phyloP scores from a whole-genome alignment of 2,797 vertebrate genomes.

The Tarsius wallacei region DNA sequence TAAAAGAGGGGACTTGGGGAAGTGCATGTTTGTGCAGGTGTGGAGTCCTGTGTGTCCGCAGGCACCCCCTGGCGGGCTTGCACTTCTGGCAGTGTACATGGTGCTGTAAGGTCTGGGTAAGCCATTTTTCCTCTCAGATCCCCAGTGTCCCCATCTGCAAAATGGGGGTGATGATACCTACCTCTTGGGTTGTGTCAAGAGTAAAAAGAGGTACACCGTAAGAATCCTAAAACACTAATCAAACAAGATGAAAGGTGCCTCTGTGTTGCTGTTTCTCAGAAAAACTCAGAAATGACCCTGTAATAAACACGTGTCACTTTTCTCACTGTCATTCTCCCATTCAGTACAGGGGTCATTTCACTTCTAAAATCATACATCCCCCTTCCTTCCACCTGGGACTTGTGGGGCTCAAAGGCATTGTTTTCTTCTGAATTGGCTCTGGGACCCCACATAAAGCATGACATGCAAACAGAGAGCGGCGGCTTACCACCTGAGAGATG shows the following conservation, averaged over 20 bases:
- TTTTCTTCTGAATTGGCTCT: not conserved
- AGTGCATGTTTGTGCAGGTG: not conserved
- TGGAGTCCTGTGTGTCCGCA: not conserved
- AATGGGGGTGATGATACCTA: not conserved
- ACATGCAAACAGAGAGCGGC: too few species aligned
- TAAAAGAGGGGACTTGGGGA: fast-evolving
- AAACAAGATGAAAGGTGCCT: not conserved
- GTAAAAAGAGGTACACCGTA: too few species aligned
- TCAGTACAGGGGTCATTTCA: fast-evolving
- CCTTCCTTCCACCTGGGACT: not conserved
- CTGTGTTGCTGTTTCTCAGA: not conserved
- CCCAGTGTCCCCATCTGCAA: fast-evolving
- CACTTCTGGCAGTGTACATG: too few species aligned
- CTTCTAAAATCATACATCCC: not conserved
- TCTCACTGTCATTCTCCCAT: not conserved
- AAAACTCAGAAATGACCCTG: not conserved
- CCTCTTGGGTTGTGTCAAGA: not conserved
- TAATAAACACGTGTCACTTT: fast-evolving
- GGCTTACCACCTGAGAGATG: too few species aligned
- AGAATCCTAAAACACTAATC: not conserved
- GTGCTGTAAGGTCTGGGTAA: not conserved
- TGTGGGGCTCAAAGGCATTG: fast-evolving
- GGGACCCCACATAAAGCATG: not conserved
- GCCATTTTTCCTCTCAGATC: not conserved
- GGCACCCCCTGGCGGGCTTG: not conserved